phyloP scores from a whole-genome alignment of 1,140 invertebrate species.

The Thaumatotibia leucotreta region DNA sequence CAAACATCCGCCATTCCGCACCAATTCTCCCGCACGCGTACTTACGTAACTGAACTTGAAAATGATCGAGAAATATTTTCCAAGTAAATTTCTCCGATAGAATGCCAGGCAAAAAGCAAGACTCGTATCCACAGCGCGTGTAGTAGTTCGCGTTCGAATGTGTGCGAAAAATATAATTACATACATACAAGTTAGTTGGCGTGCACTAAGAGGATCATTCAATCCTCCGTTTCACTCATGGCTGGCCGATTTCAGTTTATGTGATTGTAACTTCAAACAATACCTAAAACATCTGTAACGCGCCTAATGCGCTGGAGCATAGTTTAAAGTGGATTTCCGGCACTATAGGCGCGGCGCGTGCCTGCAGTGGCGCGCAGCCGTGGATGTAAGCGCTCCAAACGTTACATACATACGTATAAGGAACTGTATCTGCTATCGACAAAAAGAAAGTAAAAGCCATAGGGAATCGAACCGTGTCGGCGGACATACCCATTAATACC shows the following conservation, averaged over 20 bases:
- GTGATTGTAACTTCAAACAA: neutral
- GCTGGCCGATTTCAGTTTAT: conserved; percentile 43
- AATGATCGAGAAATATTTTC: conserved; percentile 75
- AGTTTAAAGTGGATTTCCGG: conserved; percentile 36
- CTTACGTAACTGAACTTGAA: conserved; percentile 78
- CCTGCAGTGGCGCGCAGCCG: conserved; percentile 27
- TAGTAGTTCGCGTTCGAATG: conserved; percentile 37
- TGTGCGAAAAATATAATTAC: conserved; percentile 50
- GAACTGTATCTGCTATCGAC: conserved; percentile 45
- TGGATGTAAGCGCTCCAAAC: conserved; percentile 31
- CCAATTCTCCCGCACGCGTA: conserved; percentile 73
- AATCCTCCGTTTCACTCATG: conserved; percentile 55
- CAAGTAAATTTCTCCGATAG: conserved; percentile 76
- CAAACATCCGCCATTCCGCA: conserved; percentile 77
- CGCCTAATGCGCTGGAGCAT: conserved; percentile 29
- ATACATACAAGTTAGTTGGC: conserved; percentile 41
- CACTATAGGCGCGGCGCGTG: conserved; percentile 20
- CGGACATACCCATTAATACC: neutral
- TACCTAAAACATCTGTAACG: conserved; percentile 33
- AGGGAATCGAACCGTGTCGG: conserved; percentile 31
- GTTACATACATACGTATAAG: conserved; percentile 28
- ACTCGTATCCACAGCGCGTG: conserved; percentile 49
- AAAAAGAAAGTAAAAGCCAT: conserved; percentile 61
- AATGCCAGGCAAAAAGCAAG: conserved; percentile 73
- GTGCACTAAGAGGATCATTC: conserved; percentile 44